A percentile compares a stretch with the other conserved stretches of the same genome.
Evolutionary conservation across 2,113 vertebrate species (phyloP).

Genomic region (Catagonus wagneri): DNA sequence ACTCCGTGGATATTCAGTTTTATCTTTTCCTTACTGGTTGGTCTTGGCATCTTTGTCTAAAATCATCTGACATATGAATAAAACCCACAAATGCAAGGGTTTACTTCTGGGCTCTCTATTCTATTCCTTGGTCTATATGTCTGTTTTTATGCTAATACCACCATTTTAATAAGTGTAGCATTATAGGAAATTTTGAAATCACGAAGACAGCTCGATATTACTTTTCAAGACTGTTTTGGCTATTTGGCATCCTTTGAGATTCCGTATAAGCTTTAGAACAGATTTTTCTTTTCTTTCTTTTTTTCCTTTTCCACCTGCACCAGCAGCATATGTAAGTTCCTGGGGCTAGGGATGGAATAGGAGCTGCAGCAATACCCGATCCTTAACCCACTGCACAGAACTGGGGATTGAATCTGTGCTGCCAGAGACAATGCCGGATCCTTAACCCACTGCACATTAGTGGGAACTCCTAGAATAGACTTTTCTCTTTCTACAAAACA

Average conservation of each 20-base stretch:
- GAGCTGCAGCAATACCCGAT: no score
- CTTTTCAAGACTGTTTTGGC: not conserved
- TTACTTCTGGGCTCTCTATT: not conserved
- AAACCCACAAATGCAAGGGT: not conserved
- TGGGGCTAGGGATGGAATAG: no score
- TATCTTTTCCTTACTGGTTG: not conserved
- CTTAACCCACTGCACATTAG: no score
- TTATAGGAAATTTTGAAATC: not conserved
- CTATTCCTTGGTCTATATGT: not conserved
- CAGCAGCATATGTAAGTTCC: no score
- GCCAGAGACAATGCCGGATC: no score
- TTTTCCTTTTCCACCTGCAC: no score
- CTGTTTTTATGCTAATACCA: not conserved
- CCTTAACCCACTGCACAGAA: no score
- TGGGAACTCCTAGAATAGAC: not conserved
- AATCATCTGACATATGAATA: not conserved
- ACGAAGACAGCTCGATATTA: not conserved
- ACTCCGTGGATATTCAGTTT: not conserved
- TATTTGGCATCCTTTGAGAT: not conserved
- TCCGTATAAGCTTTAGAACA: not conserved
- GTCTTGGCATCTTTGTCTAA: not conserved
- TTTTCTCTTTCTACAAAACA: constrained; percentile 15
- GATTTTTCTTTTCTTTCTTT: constrained; percentile 39
- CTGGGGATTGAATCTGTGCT: no score
- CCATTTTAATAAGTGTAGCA: not conserved